Evolutionary conservation across 1,140 invertebrate species (phyloP).

Genomic region (Drosophila nigromelanica): DNA sequence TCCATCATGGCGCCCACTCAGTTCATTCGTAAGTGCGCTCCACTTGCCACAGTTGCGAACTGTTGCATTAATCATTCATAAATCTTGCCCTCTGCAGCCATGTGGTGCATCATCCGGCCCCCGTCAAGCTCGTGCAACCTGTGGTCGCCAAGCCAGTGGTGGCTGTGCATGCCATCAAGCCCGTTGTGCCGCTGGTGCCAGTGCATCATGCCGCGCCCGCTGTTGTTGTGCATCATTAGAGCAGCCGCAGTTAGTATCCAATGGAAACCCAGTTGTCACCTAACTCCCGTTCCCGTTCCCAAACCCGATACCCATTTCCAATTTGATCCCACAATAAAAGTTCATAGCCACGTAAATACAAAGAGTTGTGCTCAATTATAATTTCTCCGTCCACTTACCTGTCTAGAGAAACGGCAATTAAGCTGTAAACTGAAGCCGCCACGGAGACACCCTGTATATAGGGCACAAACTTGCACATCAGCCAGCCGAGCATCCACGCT

Average conservation of each 20-base stretch:
- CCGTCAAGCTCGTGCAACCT: conserved; percentile 72
- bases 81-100: conserved; percentile 44
- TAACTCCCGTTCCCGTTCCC: conserved; percentile 25
- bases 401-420: conserved; percentile 96
- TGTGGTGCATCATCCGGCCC: conserved; percentile 77
- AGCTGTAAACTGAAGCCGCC: conserved; percentile 95
- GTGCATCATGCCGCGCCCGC: conserved; percentile 85
- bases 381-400: conserved; percentile 87
- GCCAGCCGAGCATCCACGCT: conserved; percentile 97
- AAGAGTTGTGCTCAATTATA: conserved; percentile 20
- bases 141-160: conserved; percentile 82
- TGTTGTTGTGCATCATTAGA: conserved; percentile 84
- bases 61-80: neutral
- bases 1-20: conserved; percentile 77
- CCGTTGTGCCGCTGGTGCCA: conserved; percentile 84
- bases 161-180: conserved; percentile 84
- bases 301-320: conserved; percentile 6
- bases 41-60: neutral
- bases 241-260: neutral
- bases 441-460: conserved; percentile 97
- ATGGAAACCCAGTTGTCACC: neutral
- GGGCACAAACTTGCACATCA: conserved; percentile 97
- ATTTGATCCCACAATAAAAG: conserved; percentile 72
- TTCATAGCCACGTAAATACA: conserved; percentile 60
- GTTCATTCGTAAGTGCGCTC: conserved; percentile 77